Evolutionary conservation across 2,888 invertebrate species (phyloP).

Genomic region (Andrena fulva): DNA sequence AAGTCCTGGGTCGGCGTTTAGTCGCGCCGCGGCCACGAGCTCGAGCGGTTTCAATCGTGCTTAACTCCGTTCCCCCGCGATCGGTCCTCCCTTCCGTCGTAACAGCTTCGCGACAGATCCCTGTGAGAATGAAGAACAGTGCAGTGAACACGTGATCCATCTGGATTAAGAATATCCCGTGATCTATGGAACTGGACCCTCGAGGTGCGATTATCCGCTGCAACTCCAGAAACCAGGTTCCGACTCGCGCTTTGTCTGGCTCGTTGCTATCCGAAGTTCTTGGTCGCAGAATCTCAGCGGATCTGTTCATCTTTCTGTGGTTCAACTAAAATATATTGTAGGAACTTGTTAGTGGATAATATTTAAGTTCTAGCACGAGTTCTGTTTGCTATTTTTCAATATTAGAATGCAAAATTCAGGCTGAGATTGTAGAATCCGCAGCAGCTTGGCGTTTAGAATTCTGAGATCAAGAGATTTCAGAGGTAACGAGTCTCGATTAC

Average conservation of each 20-base stretch:
- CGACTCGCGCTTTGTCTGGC: not conserved
- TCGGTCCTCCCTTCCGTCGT: not conserved
- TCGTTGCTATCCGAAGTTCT: not conserved
- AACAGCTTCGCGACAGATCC: not conserved
- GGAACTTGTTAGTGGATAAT: too few relatives aligned
- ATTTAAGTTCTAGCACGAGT: not conserved
- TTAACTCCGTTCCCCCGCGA: not conserved
- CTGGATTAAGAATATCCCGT: constrained; percentile 33
- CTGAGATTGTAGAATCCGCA: not conserved
- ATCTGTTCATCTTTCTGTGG: too few relatives aligned
- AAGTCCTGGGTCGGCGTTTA: constrained; percentile 65
- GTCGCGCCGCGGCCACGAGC: constrained; percentile 54
- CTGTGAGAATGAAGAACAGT: constrained; percentile 26
- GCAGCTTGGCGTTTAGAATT: not conserved
- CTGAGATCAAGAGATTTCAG: not conserved
- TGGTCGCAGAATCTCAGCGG: not conserved
- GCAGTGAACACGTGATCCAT: constrained; percentile 30
- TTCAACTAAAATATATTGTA: too few relatives aligned
- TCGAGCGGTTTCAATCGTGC: constrained; percentile 17
- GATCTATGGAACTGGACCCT: constrained; percentile 7
- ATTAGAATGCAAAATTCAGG: not conserved
- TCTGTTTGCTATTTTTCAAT: not conserved
- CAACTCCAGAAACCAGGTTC: not conserved
- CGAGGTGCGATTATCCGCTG: constrained; percentile 23
- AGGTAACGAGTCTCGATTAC: constrained; percentile 16